These are phyloP conservation scores for Thysanoteuthis rhombus DNA, from an alignment of 2,888 invertebrate genomes.

Conservation along the genomic window DNA sequence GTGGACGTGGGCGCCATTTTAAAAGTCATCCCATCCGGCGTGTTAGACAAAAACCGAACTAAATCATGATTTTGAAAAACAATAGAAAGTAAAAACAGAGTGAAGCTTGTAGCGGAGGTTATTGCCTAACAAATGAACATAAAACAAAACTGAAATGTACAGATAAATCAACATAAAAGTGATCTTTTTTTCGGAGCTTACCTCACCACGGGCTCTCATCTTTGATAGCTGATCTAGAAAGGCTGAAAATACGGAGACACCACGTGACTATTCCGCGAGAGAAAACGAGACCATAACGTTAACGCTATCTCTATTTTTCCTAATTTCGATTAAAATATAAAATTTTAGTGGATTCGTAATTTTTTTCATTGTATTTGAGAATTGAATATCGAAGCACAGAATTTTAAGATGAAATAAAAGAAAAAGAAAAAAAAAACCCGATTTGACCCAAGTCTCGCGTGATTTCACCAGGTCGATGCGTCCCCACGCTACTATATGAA, in stretches of 20 bases:
- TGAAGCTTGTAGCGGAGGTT: not conserved
- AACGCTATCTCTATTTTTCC: not conserved
- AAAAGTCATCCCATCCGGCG: not conserved
- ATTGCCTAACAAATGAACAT: not conserved
- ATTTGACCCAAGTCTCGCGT: not conserved
- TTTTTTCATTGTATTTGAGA: not conserved
- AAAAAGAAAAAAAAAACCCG: not conserved
- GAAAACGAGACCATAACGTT: not conserved
- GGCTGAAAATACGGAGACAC: conserved; percentile 12
- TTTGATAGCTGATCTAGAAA: conserved; percentile 46
- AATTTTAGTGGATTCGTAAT: not conserved
- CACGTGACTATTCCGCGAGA: not conserved
- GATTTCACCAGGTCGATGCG: not conserved
- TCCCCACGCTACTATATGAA: not conserved
- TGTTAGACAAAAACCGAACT: not conserved
- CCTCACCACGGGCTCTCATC: conserved; percentile 58
- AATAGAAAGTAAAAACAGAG: not conserved
- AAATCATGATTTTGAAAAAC: not conserved
- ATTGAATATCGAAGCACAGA: not conserved
- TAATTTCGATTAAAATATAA: not conserved
- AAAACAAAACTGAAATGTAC: not conserved
- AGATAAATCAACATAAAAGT: not conserved
- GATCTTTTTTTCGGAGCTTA: conserved; percentile 35
- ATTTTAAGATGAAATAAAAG: not conserved
- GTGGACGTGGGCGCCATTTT: not conserved